Evolutionary conservation across 1,140 invertebrate species (phyloP), one percentile per base, ranked within the genome.

Genomic region (Tachypleus tridentatus): DNA sequence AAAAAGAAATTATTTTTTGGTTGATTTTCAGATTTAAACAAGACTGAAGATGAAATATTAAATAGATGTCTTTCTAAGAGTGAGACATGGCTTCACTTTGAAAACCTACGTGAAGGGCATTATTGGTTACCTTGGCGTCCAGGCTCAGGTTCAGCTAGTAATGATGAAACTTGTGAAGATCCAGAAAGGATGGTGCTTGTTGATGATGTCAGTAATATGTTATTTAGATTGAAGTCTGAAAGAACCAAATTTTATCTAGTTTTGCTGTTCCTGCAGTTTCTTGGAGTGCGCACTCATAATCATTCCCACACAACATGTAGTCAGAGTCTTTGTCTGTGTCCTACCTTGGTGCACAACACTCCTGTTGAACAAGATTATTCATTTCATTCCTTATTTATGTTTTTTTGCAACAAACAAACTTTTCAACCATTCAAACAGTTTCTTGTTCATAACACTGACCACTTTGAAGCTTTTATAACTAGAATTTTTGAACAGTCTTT

Each of bases 121-220:
- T 74, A 79, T 68, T 80, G 76, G 78, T 73, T 81, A 56, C 79
- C 80, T 61, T 80, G 78, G 76, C 68, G 72, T 73, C 74, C 75
- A 49, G 73, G 76, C 70, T 49, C 68, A 8, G 65, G 60, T 51
- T 67, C 71, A 57, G 74, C 72, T 54, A 72, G 77, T 57, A 77
- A 76, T 51, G 76, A 77, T 9, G 77, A 79, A 58, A 72, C 75
- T 57, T 76, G 76, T 71, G 78, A 80, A 64, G 80, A 82, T 72
- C 67, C 74, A 4, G 80, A 81, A 49, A 70, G 80, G 58, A 69
- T 77, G 58, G 77, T 81, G 50, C 63, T 77, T 3, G 75, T 77
- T 69, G 79, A 81, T 65, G 78, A 80, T 70, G 70, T 81, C 5
- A 66, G 70, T 9, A 72, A 71, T 5, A 69, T 71, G 59, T 62